A percentile compares a stretch with the other conserved stretches of the same genome.
phyloP scores from a whole-genome alignment of 2,888 invertebrate genomes.

The Nebria salina region DNA sequence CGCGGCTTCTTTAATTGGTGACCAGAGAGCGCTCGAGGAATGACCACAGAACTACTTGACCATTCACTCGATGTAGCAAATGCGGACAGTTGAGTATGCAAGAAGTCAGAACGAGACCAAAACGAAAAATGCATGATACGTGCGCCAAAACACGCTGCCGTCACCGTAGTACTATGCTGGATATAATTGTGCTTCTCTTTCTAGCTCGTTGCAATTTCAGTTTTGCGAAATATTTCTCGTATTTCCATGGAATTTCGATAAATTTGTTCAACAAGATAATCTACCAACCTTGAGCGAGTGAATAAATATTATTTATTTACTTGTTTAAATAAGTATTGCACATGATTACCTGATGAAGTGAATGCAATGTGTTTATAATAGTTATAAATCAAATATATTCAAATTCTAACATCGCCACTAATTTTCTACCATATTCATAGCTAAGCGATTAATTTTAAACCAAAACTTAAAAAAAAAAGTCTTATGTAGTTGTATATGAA shows the following conservation, averaged over 20 bases:
- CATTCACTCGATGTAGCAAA: neutral
- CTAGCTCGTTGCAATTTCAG: neutral
- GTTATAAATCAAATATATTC: too few species aligned
- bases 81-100: neutral
- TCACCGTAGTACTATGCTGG: neutral
- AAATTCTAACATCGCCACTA: too few species aligned
- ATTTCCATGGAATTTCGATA: neutral
- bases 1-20: neutral
- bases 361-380: neutral
- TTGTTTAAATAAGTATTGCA: neutral
- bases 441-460: too few species aligned
- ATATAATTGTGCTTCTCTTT: too few species aligned
- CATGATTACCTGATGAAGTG: neutral
- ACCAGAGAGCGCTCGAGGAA: neutral
- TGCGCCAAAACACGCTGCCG: neutral
- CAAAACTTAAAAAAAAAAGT: too few species aligned
- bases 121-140: neutral
- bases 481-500: too few species aligned
- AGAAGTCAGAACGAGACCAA: neutral
- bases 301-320: neutral
- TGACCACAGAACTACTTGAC: neutral
- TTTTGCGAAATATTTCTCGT: neutral
- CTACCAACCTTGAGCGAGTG: neutral
- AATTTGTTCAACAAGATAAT: neutral
- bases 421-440: too few species aligned